Evolutionary conservation across 2,113 vertebrate genomes (phyloP), one percentile per base, ranked within the genome.

Genomic region (Okapia johnstoni): DNA sequence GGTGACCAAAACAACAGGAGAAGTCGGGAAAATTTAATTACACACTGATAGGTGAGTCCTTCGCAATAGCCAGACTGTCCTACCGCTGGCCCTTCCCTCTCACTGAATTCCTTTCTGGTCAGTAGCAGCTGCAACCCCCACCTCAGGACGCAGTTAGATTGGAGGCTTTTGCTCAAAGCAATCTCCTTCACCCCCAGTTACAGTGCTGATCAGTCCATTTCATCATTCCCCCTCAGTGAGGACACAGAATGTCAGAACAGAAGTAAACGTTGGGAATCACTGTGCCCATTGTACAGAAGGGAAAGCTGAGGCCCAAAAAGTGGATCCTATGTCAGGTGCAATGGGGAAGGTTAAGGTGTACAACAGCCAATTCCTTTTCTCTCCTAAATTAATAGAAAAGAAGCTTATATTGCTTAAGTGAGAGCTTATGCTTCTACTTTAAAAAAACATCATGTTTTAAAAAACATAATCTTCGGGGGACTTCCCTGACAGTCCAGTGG

Each of bases 321-420:
- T 1, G 26, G 55, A 3, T 8, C 5, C 19, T 19, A 7, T 26
- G 50, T 36, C 25, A 5, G 40, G 50, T 2, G 11, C 46, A 5
- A 3, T 1, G 13, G 28, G 13, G 4, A n/a, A 33, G 52, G 6
- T 0, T 0, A 52, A 52, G 0, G 16, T 1, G 1, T 46, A 2
- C 26, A 13, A 28, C 25, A 50, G 10, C 5, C 40, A 0, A 6
- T 23, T 61, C 6, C 1, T 4, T n/a, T 50, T 26, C 30, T 48
- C 23, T n/a, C 77, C 43, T 25, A 26, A 52, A 57, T 81, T 61
- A n/a, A 33, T 28, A 30, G 43, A 36, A 40, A 57, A 63, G 14
- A 36, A 23, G 17, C 9, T 23, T 36, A 54, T 52, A 2, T 21
- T 9, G 54, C 25, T 70, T 7, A 85, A 48, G 2, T 2, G 4